phyloP scores from a whole-genome alignment of 2,888 invertebrate species.

The Apoda limacodes region DNA sequence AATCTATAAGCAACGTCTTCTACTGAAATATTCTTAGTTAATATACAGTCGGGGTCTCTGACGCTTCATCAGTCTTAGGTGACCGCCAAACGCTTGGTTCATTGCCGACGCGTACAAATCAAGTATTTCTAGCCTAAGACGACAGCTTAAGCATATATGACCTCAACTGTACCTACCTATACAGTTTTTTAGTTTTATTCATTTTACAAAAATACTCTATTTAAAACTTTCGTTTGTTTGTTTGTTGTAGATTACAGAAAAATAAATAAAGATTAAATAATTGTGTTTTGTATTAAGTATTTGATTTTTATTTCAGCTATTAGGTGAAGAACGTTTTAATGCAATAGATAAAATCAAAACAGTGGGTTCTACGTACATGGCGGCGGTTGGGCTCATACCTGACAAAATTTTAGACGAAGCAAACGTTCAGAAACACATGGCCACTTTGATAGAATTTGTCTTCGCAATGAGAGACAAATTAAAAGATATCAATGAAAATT shows the following conservation, averaged over 20 bases:
- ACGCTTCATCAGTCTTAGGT: too few species aligned
- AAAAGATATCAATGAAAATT: slow-evolving; percentile 90
- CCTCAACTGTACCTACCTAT: too few species aligned
- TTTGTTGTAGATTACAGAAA: too few species aligned
- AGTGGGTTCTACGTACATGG: slow-evolving; percentile 94
- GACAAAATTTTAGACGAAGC: slow-evolving; percentile 79
- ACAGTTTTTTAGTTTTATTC: background rate
- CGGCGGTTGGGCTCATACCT: slow-evolving; percentile 90
- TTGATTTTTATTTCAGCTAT: slow-evolving; percentile 65
- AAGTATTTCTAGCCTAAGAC: too few species aligned
- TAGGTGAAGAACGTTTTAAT: slow-evolving; percentile 87
- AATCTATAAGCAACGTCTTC: too few species aligned
- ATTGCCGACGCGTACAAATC: too few species aligned
- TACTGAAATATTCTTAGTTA: too few species aligned
- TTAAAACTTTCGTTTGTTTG: background rate
- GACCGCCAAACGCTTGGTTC: too few species aligned
- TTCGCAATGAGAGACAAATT: slow-evolving; percentile 90
- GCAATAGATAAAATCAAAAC: slow-evolving; percentile 95
- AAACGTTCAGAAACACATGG: slow-evolving; percentile 66
- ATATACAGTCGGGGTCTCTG: too few species aligned
- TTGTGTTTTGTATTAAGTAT: too few species aligned
- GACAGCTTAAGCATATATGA: too few species aligned
- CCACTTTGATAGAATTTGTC: slow-evolving; percentile 88
- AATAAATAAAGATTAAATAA: too few species aligned
- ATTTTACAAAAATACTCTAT: background rate